Evolutionary conservation across 2,113 vertebrate genomes (phyloP), one percentile per base, ranked within the genome.

Genomic region (Mustela lutreola): DNA sequence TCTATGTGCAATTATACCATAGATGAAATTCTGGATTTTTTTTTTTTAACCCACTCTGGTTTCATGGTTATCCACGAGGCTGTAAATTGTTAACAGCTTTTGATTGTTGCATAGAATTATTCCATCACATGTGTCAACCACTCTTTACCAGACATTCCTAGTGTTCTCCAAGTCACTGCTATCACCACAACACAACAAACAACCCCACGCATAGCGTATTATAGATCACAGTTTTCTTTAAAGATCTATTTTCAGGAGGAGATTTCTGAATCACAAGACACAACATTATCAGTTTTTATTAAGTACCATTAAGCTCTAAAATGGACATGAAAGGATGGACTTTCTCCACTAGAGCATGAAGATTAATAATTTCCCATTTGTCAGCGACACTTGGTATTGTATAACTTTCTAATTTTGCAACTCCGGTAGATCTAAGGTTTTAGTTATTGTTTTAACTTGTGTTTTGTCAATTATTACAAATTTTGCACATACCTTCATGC

Each of bases 211-310:
- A 80, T 22, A 93, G 89, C 16, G 10, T 80, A 58, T 48, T 63
- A 78, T 45, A n/a, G 48, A 56, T 50, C 56, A 84, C 11, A 24
- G 31, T 3, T 48, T 96, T 94, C 16, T 92, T 70, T 60, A 65
- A 94, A 82, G n/a, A 18, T 60, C 50, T 81, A 4, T 33, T 91
- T 67, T 93, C 36, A 79, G 83, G n/a, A 80, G 60, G 31, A 50
- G 5, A 67, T 73, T 89, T 90, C 60, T 89, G 65, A 86, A 92
- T 96, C 33, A 78, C 42, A 97, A 50, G 33, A 71, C 76, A 53
- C 11, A 67, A n/a, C 50, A 78, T 53, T 73, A 76, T 70, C 39
- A 81, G 28, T 86, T 83, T 80, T 82, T 70, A 88, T 84, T 94
- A 87, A 73, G 15, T 53, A 50, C 24, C 71, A 0, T 18, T 73